Conservation (phyloP, 2,797 vertebrate species). For the Hyperoplus immaculatus region DNA sequence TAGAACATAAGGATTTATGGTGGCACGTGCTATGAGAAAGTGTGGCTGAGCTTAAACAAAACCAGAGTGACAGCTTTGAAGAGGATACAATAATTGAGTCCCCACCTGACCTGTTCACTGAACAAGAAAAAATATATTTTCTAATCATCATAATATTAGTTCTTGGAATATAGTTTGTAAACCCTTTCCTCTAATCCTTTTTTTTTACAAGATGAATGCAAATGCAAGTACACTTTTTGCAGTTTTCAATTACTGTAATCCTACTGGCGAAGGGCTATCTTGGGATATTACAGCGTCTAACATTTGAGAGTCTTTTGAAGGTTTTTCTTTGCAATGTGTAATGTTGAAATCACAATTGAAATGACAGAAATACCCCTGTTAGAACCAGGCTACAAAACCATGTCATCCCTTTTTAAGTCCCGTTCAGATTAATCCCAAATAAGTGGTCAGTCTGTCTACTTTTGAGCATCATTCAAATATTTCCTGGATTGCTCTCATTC, state of each 20-base stretch:
- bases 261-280: constrained; percentile 45
- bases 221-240: constrained; percentile 43
- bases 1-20: constrained; percentile 13
- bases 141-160: constrained; percentile 49
- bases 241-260: constrained; percentile 69
- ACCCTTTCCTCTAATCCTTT: constrained; percentile 54
- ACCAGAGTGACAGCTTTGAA: constrained; percentile 40
- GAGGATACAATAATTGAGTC: constrained; percentile 48
- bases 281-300: constrained; percentile 39
- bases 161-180: constrained; percentile 44
- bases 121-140: constrained; percentile 39
- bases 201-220: constrained; percentile 25
- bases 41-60: constrained; percentile 46
- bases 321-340: constrained; percentile 43
- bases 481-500: constrained; percentile 16
- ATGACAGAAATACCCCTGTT: constrained; percentile 24
- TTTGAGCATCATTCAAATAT: constrained; percentile 2
- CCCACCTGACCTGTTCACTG: constrained; percentile 59
- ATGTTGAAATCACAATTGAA: constrained; percentile 36
- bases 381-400: constrained; percentile 32
- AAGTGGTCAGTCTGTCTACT: constrained; percentile 13
- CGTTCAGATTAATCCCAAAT: constrained; percentile 15
- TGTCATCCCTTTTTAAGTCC: background rate
- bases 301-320: constrained; percentile 38
- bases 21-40: constrained; percentile 25